Conservation (phyloP, 2,888 invertebrate genomes). For the Tortrix viridana region DNA sequence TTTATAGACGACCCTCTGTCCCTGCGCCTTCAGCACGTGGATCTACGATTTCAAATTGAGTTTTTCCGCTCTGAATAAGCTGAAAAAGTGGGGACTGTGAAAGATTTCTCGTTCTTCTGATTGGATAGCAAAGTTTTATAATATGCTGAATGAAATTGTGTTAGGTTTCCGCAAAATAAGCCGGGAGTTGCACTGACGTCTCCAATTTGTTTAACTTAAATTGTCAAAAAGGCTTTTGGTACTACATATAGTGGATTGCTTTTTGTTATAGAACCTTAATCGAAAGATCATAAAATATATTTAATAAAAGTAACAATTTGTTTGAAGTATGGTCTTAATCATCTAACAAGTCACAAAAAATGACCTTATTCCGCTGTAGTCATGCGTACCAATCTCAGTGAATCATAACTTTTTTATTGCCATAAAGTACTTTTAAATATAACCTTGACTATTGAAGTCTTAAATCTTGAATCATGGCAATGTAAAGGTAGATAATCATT, state of each 20-base stretch:
- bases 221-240: slow-evolving; percentile 13
- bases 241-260: slow-evolving; percentile 6
- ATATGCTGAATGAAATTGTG: slow-evolving; percentile 35
- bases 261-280: neutral
- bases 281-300: too few species aligned
- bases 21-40: slow-evolving; percentile 52
- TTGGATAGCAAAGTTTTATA: slow-evolving; percentile 37
- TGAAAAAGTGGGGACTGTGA: slow-evolving; percentile 52
- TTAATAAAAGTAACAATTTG: too few species aligned
- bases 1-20: slow-evolving; percentile 68
- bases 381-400: slow-evolving; percentile 46
- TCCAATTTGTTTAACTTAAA: slow-evolving; percentile 27
- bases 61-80: slow-evolving; percentile 55
- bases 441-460: slow-evolving; percentile 63
- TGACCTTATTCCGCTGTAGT: slow-evolving; percentile 47
- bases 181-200: slow-evolving; percentile 31
- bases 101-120: slow-evolving; percentile 28
- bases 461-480: slow-evolving; percentile 65
- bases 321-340: neutral
- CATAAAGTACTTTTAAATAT: slow-evolving; percentile 53
- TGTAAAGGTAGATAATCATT: slow-evolving; percentile 50
- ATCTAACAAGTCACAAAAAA: slow-evolving; percentile 31
- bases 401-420: slow-evolving; percentile 51
- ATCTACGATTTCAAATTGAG: slow-evolving; percentile 52
- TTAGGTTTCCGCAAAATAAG: slow-evolving; percentile 22